Evolutionary conservation across 2,113 vertebrate genomes (phyloP), one percentile per base, ranked within the genome.

Genomic region (Rhombomys opimus): DNA sequence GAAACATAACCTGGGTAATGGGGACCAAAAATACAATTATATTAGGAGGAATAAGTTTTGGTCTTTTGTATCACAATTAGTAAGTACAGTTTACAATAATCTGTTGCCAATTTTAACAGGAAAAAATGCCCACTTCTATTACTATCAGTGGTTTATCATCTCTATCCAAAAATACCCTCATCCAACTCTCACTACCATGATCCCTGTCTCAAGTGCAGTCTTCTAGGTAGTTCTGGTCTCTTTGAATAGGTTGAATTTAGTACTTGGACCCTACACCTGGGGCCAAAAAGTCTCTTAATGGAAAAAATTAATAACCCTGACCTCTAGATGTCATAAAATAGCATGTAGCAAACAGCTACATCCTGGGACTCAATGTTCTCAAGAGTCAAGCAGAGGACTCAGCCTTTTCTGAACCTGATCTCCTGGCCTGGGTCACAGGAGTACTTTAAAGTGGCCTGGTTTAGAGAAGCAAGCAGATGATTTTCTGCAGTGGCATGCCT

Each of bases 221-320:
- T 52, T 46, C 75, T 65, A 15, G 5, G 3, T 52, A 20, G 76
- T 52, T 68, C n/a, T 78, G 81, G 50, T 61, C 70, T 76, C 30
- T 25, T 90, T 76, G 54, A 94, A 94, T 2, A 54, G 35, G 38
- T 3, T 73, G 68, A 87, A 54, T 90, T 22, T 85, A 57, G 59
- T 46, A 80, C 20, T 65, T 86, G 80, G 76, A 89, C 52, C 75
- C 80, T 61, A 17, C 46, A 52, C 0, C 32, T 72, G 72, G 38
- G 14, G 46, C 30, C 41, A 68, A 90, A 90, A 93, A 65, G 72
- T 52, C 25, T 50, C 12, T 41, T 59, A 50, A 18, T 65, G 52
- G 88, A 52, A 94, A 81, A 93, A 96, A 80, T 82, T 41, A 94
- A 97, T 50, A 95, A 63, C 23, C 82, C 73, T 35, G 2, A 27